phyloP scores from a whole-genome alignment of 1,140 invertebrate species.

The Drosophila bifasciata region DNA sequence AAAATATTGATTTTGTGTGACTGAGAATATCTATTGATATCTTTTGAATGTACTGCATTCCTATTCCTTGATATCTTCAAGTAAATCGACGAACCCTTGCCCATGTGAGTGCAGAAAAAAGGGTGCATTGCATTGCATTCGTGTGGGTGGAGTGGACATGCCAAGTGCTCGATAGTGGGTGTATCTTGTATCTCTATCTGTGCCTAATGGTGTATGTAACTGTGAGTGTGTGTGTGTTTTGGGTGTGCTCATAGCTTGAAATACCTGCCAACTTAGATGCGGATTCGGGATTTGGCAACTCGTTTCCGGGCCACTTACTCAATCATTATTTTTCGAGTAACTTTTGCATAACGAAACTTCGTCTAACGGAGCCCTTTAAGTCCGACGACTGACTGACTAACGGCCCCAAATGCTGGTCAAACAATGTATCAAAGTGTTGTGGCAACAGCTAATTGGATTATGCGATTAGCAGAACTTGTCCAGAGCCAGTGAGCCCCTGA shows the following conservation, averaged over 20 bases:
- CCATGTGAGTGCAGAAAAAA: neutral
- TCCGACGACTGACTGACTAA: slow-evolving; percentile 1
- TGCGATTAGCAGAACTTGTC: slow-evolving; percentile 56
- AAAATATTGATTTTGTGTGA: too few relatives aligned
- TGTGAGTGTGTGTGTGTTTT: slow-evolving; percentile 3
- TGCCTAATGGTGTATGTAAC: slow-evolving; percentile 13
- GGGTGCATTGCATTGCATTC: slow-evolving; percentile 4
- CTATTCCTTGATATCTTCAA: too few relatives aligned
- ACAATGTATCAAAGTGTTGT: slow-evolving; percentile 13
- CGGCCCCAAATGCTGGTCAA: neutral
- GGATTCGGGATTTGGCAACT: slow-evolving; percentile 32
- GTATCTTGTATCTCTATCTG: slow-evolving; percentile 22
- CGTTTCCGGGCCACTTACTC: slow-evolving; percentile 19
- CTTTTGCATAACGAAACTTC: slow-evolving; percentile 29
- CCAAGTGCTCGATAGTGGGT: slow-evolving; percentile 27
- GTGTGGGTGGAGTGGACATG: slow-evolving; percentile 22
- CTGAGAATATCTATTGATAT: too few relatives aligned
- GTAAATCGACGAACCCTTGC: neutral
- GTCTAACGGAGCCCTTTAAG: slow-evolving; percentile 5
- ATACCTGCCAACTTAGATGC: slow-evolving; percentile 46
- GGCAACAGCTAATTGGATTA: slow-evolving; percentile 67
- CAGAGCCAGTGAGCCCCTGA: neutral
- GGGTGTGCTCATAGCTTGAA: slow-evolving; percentile 43
- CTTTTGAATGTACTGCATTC: too few relatives aligned
- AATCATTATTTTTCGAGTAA: slow-evolving; percentile 21